Evolutionary conservation across 1,140 invertebrate species (phyloP), one percentile per base, ranked within the genome.

Genomic region (Streblospio benedicti): DNA sequence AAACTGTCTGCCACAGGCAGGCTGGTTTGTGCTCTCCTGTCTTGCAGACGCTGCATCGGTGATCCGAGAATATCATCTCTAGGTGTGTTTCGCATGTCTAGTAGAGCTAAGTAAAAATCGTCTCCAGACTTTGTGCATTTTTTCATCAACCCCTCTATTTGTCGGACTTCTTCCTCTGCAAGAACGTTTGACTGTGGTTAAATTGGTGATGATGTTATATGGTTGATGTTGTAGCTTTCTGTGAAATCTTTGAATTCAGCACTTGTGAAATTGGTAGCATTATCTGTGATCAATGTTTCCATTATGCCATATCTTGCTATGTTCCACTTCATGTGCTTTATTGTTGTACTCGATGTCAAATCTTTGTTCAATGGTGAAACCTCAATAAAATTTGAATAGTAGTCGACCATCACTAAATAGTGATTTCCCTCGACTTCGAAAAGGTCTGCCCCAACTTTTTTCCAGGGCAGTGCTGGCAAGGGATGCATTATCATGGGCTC

Each of bases 391-490:
- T 65, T 65, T 12, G 67, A 69, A 47, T 50, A 69, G 44, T 66
- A 68, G 41, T 68, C 69, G 14, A 64, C 59, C n/a, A 69, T 51
- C 43, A 69, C n/a, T 5, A 70, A 45, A 35, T n/a, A n/a, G n/a
- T n/a, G n/a, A n/a, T n/a, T n/a, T n/a, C n/a, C n/a, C n/a, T n/a
- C n/a, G n/a, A n/a, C n/a, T n/a, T n/a, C n/a, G n/a, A n/a, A n/a
- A n/a, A n/a, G n/a, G 1, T 56, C 1, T 23, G 30, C 30, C 18
- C 18, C 53, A 20, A 56, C 12, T 28, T 56, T 56, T 9, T 38
- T 18, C 53, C 53, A 56, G 20, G 18, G 20, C n/a, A 32, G 20
- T 25, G 25, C 53, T 5, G 33, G 31, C 20, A 33, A 27, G 38
- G 1, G 2, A 43, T 56, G 53, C n/a, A 20, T 32, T n/a, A 56